phyloP scores from a whole-genome alignment of 92 coral and sea anemone species.

The Plumapathes pennacea region DNA sequence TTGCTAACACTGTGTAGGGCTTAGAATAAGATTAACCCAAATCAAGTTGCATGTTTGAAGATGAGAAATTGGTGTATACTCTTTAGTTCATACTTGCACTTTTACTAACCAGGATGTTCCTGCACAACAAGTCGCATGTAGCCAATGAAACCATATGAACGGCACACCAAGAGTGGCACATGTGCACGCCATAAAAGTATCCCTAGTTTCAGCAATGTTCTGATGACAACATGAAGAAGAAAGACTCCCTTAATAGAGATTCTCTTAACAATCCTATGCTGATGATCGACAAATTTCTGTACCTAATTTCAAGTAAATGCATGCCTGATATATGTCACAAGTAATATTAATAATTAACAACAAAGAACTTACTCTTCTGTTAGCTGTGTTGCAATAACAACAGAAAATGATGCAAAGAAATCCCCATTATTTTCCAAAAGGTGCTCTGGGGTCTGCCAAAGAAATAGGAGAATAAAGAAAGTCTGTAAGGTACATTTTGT shows the following conservation, averaged over 20 bases:
- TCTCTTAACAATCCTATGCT: too few relatives aligned
- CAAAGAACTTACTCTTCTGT: conserved; percentile 70
- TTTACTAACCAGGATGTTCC: conserved; percentile 83
- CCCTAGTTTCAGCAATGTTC: conserved; percentile 76
- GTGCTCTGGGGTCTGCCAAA: conserved; percentile 63
- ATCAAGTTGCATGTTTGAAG: too few relatives aligned
- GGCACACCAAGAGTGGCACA: conserved; percentile 86
- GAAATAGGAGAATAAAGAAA: not conserved
- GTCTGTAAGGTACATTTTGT: not conserved
- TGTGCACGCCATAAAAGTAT: conserved; percentile 69
- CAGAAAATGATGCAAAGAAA: conserved; percentile 85
- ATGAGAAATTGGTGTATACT: too few relatives aligned
- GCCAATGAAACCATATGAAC: conserved; percentile 95
- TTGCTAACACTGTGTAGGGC: too few relatives aligned
- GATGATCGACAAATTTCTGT: too few relatives aligned
- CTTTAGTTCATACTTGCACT: too few relatives aligned
- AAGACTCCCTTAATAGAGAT: too few relatives aligned
- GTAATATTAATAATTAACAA: too few relatives aligned
- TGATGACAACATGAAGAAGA: conserved; percentile 2
- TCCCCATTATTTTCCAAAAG: conserved; percentile 71
- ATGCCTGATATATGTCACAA: too few relatives aligned
- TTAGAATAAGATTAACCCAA: too few relatives aligned
- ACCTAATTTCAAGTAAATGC: too few relatives aligned
- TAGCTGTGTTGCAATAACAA: conserved; percentile 88
- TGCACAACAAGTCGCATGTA: conserved; percentile 83